phyloP scores from a whole-genome alignment of 1,140 invertebrate species.

The Diachasma alloeum region DNA sequence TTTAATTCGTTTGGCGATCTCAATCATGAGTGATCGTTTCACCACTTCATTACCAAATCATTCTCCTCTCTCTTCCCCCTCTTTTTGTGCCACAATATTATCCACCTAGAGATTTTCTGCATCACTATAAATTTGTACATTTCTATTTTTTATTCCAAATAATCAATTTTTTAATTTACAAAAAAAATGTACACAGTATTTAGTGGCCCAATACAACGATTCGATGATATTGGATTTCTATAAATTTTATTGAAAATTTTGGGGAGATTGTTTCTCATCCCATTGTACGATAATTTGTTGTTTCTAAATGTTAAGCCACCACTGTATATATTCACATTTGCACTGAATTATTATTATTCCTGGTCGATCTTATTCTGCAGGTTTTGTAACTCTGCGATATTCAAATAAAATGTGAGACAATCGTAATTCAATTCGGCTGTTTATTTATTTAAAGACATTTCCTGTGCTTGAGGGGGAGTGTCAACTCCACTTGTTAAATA shows the following conservation, averaged over 20 bases:
- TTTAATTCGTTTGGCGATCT: too few species aligned
- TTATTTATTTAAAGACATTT: not conserved
- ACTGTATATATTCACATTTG: constrained; percentile 43
- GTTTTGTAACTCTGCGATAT: not conserved
- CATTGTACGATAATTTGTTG: constrained; percentile 35
- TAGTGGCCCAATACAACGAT: constrained; percentile 14
- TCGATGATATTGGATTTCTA: constrained; percentile 36
- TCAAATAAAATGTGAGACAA: not conserved
- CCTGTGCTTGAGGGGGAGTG: not conserved
- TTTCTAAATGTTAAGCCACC: constrained; percentile 31
- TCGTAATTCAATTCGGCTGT: not conserved
- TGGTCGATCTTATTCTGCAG: constrained; percentile 1
- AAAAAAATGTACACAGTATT: constrained; percentile 27
- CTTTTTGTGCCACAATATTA: constrained; percentile 2
- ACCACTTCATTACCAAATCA: too few species aligned
- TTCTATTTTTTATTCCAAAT: not conserved
- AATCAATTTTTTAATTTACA: not conserved
- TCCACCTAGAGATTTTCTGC: constrained; percentile 19
- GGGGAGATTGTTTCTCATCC: not conserved
- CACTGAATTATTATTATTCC: constrained; percentile 19
- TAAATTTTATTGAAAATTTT: not conserved
- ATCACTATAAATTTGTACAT: constrained; percentile 1
- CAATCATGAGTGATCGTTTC: too few species aligned
- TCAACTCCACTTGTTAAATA: not conserved
- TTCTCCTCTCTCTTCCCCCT: too few species aligned